phyloP scores from a whole-genome alignment of 2,888 invertebrate species.

The Coelinius sp. region DNA sequence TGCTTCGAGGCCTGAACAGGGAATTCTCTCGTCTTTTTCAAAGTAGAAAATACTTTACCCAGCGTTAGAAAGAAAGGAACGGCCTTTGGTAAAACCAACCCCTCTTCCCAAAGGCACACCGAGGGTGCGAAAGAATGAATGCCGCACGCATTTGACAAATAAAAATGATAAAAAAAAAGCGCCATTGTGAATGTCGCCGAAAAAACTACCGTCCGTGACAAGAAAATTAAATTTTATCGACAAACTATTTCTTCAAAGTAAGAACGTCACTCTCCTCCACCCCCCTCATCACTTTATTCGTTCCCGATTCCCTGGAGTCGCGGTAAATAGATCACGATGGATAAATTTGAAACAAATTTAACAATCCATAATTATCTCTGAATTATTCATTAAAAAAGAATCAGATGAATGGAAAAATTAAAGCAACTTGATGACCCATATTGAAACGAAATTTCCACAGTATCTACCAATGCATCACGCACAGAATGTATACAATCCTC shows the following conservation, averaged over 20 bases:
- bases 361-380: neutral
- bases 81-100: slow-evolving; percentile 1
- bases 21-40: slow-evolving; percentile 51
- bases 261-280: slow-evolving; percentile 28
- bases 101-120: neutral
- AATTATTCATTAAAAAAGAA: neutral
- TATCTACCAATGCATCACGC: neutral
- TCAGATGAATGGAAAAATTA: neutral
- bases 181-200: neutral
- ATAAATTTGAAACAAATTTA: too few species aligned
- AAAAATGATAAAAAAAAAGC: neutral
- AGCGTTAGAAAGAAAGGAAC: slow-evolving; percentile 45
- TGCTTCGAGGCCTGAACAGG: slow-evolving; percentile 60
- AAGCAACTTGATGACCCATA: slow-evolving; percentile 35
- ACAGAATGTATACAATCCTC: neutral
- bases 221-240: slow-evolving; percentile 50
- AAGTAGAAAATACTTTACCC: slow-evolving; percentile 39
- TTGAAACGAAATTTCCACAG: slow-evolving; percentile 21
- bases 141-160: slow-evolving; percentile 6
- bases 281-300: neutral
- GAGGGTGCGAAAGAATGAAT: slow-evolving; percentile 26
- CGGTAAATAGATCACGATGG: too few species aligned
- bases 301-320: neutral
- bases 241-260: slow-evolving; percentile 38
- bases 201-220: slow-evolving; percentile 33